Conservation (phyloP, 2,888 invertebrate species). For the Diarsia dahlii region DNA sequence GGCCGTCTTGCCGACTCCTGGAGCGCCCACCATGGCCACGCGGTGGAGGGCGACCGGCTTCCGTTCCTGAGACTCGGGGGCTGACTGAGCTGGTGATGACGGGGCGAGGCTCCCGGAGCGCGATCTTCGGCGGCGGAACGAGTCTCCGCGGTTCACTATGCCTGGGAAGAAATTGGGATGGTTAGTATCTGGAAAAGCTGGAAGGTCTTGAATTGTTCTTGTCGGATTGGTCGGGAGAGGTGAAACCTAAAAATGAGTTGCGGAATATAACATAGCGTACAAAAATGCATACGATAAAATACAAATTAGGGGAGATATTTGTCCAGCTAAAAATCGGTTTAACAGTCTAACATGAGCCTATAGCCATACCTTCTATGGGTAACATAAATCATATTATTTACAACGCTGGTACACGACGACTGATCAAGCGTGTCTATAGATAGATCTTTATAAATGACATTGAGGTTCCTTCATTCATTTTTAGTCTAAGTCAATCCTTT, state of each 20-base stretch:
- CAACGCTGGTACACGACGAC: too few species aligned
- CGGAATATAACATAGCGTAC: too few species aligned
- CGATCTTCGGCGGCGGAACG: slow-evolving; percentile 96
- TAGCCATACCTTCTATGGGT: too few species aligned
- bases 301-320: too few species aligned
- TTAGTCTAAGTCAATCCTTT: too few species aligned
- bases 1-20: slow-evolving; percentile 96
- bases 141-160: slow-evolving; percentile 98
- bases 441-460: too few species aligned
- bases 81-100: slow-evolving; percentile 84
- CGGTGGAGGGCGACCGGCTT: slow-evolving; percentile 90
- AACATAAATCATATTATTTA: too few species aligned
- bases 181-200: neutral
- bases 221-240: neutral
- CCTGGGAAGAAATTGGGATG: slow-evolving; percentile 89
- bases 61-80: slow-evolving; percentile 87
- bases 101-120: slow-evolving; percentile 96
- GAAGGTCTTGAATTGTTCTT: neutral
- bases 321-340: too few species aligned
- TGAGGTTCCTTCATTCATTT: too few species aligned
- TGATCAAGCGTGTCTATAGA: too few species aligned
- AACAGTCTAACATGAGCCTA: too few species aligned
- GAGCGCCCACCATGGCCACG: slow-evolving; percentile 95
- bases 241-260: neutral
- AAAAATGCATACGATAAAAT: too few species aligned